Conservation (phyloP, 2,113 vertebrate species). For the Muntiacus reevesi region DNA sequence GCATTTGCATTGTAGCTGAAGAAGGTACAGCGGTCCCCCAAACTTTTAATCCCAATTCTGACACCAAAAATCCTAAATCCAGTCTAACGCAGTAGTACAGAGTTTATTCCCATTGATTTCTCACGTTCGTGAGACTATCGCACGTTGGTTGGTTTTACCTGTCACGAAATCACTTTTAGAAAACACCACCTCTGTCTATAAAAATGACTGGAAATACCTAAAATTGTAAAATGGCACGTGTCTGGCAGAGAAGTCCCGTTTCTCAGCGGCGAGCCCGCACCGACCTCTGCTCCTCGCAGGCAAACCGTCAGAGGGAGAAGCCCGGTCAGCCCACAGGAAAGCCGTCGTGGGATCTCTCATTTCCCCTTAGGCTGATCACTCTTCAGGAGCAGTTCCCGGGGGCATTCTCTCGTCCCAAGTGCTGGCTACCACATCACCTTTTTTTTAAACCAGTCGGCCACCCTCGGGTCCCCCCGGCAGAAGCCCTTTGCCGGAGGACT, state of each 20-base stretch:
- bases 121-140: neutral
- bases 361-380: neutral
- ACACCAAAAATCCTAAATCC: neutral
- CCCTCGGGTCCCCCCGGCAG: neutral
- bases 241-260: neutral
- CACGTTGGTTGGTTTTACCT: neutral
- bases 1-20: neutral
- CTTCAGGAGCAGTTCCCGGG: neutral
- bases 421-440: neutral
- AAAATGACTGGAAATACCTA: neutral
- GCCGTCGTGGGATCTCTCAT: neutral
- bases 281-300: slow-evolving; percentile 27
- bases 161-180: neutral
- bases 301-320: neutral
- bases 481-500: neutral
- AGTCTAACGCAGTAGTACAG: neutral
- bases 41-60: neutral
- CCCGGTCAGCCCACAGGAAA: neutral
- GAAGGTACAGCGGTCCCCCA: neutral
- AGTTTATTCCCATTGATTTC: neutral
- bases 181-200: slow-evolving; percentile 17
- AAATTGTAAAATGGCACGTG: neutral
- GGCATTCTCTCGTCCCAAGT: slow-evolving; percentile 27
- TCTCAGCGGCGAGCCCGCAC: neutral
- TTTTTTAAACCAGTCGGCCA: neutral